Conservation (phyloP, 2,113 vertebrate species). For the Dascyllus trimaculatus region DNA sequence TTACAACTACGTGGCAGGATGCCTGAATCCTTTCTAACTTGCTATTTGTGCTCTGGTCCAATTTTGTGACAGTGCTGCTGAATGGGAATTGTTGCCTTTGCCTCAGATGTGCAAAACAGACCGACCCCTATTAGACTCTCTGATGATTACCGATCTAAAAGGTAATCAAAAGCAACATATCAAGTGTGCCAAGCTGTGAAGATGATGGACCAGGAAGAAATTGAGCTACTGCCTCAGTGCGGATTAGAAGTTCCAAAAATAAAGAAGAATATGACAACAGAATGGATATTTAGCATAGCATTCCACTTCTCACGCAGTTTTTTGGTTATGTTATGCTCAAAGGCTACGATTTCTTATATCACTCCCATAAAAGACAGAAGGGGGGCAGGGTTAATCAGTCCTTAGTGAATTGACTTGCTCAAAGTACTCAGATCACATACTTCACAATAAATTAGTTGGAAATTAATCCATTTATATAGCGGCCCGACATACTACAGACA, state of each 20-base stretch:
- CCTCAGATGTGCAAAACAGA: constrained; percentile 17
- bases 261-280: not conserved
- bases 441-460: not conserved
- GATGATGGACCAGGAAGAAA: not conserved
- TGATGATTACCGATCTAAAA: not conserved
- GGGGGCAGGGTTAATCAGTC: not conserved
- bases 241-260: not conserved
- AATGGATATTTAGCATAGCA: not conserved
- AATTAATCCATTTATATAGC: not conserved
- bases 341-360: not conserved
- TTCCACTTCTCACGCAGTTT: not conserved
- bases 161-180: not conserved
- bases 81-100: constrained; percentile 27
- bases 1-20: constrained; percentile 57
- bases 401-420: not conserved
- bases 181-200: not conserved
- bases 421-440: constrained; percentile 4
- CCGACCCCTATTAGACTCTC: not conserved
- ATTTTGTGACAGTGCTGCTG: constrained; percentile 38
- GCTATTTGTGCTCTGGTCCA: constrained; percentile 5
- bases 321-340: constrained; percentile 1
- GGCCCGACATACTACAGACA: constrained; percentile 4
- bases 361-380: not conserved
- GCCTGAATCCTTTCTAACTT: constrained; percentile 37
- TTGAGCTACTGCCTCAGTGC: fast-evolving